Base-by-base conservation (phyloP, 2,113 vertebrate genomes). In the Scatophagus argus region DNA sequence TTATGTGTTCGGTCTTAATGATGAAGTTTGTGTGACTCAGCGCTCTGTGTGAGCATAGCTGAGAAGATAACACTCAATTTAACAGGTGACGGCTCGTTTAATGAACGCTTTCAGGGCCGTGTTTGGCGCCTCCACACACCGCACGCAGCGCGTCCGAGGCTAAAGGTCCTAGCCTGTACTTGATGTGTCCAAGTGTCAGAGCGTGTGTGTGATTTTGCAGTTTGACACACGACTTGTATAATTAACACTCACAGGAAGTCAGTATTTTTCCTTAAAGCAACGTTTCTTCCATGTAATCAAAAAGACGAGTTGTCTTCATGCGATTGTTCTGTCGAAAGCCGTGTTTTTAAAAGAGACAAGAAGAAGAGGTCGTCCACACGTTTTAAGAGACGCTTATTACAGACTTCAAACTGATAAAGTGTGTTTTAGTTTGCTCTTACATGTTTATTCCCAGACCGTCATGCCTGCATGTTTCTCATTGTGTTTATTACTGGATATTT, bases 51-150 rank as follows among this genome's bases (percentile, higher is more conserved):
- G 27, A 38, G 39, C 23, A 7, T 2, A 16, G 51, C 43, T 34
- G 59, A 55, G 55, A 63, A 75, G 43, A 38, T 21, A 41, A 1
- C 75, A 14, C 23, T 55, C 27, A 63, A 54, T 86, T 63, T 41
- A 81, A 6, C 80, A 81, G 70, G 74, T 79, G 38, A 55, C 43
- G 19, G 4, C 56, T 14, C 49, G 74, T 82, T 69, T 86, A 90
- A 90, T 90, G 56, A 72, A 49, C 6, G 27, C 81, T 68, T 71
- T 32, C 75, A 25, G 14, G 67, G 63, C 39, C 77, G 5, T 6
- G 17, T 59, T 32, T 31, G 77, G 79, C 72, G 69, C 88, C 83
- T 77, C 77, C 77, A 47, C 79, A 41, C 14, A 5, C 32, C 61
- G 32, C 29, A 27, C 60, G 39, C 19, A 39, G 9, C 1, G 4